Conservation (phyloP, 2,113 vertebrate genomes). For the Dryoscopus gambensis region DNA sequence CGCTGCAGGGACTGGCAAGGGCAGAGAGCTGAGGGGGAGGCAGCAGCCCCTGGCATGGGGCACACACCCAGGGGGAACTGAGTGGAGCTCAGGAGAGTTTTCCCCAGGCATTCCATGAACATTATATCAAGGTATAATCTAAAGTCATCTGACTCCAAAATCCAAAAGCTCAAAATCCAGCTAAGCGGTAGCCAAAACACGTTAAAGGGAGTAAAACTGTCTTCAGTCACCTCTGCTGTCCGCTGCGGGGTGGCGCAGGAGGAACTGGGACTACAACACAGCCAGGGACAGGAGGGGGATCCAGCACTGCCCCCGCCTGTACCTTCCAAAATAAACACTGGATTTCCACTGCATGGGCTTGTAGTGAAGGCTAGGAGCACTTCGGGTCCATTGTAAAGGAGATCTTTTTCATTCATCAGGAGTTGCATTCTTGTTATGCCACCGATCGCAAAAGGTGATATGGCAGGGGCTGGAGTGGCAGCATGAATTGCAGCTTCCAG, state of each 20-base stretch:
- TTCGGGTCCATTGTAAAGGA: not conserved
- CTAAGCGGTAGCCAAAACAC: not conserved
- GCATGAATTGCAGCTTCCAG: not conserved
- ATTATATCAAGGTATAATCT: not conserved
- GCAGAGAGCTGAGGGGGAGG: not conserved
- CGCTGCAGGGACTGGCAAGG: not conserved
- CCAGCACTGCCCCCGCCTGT: not conserved
- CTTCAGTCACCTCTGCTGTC: not conserved
- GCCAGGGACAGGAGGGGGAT: not conserved
- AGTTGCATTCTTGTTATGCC: not conserved
- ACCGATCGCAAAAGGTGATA: not conserved
- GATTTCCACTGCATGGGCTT: not conserved
- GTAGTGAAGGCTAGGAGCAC: not conserved
- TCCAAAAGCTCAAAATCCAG: not conserved
- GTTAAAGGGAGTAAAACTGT: not conserved
- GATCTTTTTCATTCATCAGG: not conserved
- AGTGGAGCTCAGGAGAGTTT: not conserved
- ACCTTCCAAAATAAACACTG: not conserved
- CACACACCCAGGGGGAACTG: not conserved
- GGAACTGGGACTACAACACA: not conserved
- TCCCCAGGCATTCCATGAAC: not conserved
- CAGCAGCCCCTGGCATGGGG: not conserved
- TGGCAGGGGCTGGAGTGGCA: not conserved
- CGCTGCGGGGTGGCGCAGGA: accelerated
- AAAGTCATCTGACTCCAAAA: not conserved